Evolutionary conservation across 1,140 invertebrate genomes (phyloP).

Genomic region (Episyrphus balteatus): DNA sequence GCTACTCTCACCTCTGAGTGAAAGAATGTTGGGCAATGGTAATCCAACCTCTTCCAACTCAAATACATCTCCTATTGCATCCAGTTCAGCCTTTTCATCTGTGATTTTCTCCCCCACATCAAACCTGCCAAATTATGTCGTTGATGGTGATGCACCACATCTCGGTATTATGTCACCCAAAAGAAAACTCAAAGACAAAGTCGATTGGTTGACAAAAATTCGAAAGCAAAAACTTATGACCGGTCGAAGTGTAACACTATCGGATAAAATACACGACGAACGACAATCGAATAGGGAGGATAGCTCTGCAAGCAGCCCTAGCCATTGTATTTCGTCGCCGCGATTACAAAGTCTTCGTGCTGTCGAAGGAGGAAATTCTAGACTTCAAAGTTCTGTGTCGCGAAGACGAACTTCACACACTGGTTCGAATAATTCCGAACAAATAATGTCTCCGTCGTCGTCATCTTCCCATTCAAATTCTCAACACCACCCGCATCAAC

Average conservation of each 20-base stretch:
- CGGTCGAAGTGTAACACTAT: slow-evolving; percentile 15
- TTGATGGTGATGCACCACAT: slow-evolving; percentile 64
- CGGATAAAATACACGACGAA: slow-evolving; percentile 24
- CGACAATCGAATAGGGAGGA: not conserved
- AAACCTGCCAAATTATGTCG: slow-evolving; percentile 65
- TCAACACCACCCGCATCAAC: not conserved
- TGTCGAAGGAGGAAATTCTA: slow-evolving; percentile 24
- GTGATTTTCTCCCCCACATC: slow-evolving; percentile 51
- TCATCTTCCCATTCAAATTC: not conserved
- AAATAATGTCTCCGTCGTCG: slow-evolving; percentile 1
- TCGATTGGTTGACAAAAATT: slow-evolving; percentile 62
- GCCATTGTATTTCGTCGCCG: slow-evolving; percentile 11
- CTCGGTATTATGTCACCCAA: slow-evolving; percentile 55
- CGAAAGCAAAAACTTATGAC: slow-evolving; percentile 43
- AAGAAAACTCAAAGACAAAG: slow-evolving; percentile 47
- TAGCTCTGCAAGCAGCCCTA: not conserved
- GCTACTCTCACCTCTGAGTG: slow-evolving; percentile 1
- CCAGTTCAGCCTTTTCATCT: slow-evolving; percentile 5
- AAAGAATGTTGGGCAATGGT: slow-evolving; percentile 6
- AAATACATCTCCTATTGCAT: not conserved
- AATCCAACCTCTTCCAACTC: not conserved
- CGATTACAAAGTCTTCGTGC: slow-evolving; percentile 25
- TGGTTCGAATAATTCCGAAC: not conserved
- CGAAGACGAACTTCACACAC: slow-evolving; percentile 22
- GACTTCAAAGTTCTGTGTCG: slow-evolving; percentile 13